Base-by-base conservation (phyloP, 2,888 invertebrate genomes). In the Ornithoptera priamus region DNA sequence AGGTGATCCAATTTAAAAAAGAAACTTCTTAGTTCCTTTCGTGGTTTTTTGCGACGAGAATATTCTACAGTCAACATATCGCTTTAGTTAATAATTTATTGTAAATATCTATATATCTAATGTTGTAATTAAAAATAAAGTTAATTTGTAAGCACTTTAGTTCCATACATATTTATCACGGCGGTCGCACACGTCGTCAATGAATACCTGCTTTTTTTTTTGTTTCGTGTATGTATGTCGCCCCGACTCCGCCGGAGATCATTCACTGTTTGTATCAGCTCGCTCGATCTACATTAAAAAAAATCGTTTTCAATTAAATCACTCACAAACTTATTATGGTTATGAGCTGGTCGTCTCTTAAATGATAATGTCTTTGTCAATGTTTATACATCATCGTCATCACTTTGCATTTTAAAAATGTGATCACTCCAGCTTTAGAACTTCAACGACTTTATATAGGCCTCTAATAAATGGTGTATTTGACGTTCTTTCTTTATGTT, bases 191-290 rank as follows among this genome's bases (percentile, higher is more conserved):
- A 69, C 61, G 65, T 58, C 65, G 66, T 70, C 62, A 70, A 70
- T 70, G 66, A 59, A 66, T 62, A 58, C 53, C 42, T 36, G 58
- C 39, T 70, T 70, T 61, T 70, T 70, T 70, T 67, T 70, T 39
- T 70, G 62, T 67, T 59, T 42, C 53, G 53, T 42, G 53, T 62
- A 62, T 58, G 66, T 59, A 62, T 58, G 66, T 59, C 70, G 58
- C 46, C 57, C 53, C 59, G 62, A 24, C 50, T 58, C 57, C 53
- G 70, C 22, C 59, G 12, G 58, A 58, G 63, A 70, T 70, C 70
- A 66, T 66, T 70, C 66, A 66, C 62, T 36, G 57, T 20, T 4
- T n/a, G 24, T 69, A 69, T 66, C 65, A 36, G 62, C 6, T 6
- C 42, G 22, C 18, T 63, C 59, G 62, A 67, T 67, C 66, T 66